Percentiles rank a stretch among this genome's conserved stretches.
phyloP scores from a whole-genome alignment of 2,797 vertebrate genomes.

The Holocentrus rufus region DNA sequence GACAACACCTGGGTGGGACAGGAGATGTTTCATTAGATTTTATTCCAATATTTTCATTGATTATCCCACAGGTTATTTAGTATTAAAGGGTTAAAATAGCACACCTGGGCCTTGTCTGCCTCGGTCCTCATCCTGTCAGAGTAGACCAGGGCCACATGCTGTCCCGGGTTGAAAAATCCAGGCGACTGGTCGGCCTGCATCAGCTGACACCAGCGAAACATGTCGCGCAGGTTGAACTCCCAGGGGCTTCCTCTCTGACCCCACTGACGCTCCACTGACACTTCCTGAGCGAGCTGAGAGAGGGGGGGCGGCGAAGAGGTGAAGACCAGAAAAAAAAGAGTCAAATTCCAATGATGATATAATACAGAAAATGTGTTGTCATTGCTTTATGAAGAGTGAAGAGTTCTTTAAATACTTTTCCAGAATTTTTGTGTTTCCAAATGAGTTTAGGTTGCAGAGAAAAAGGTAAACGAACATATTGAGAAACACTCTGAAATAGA shows the following conservation, averaged over 20 bases:
- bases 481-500: no score
- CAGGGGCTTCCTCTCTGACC: conserved; percentile 96
- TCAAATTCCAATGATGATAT: no score
- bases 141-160: conserved; percentile 92
- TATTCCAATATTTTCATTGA: background rate
- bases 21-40: background rate
- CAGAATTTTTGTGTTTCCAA: no score
- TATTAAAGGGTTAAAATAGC: background rate
- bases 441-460: no score
- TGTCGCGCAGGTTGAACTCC: conserved; percentile 98
- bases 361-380: no score
- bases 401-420: no score
- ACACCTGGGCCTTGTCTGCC: conserved; percentile 90
- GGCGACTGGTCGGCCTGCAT: conserved; percentile 94
- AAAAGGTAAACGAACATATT: no score
- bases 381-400: no score
- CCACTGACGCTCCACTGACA: conserved; percentile 90
- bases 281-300: conserved; percentile 88
- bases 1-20: conserved; percentile 83
- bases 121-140: conserved; percentile 93
- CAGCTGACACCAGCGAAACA: conserved; percentile 98
- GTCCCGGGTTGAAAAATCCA: conserved; percentile 91
- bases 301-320: conserved; percentile 10
- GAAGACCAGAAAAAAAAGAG: background rate
- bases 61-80: background rate